These are phyloP conservation scores for Chaetodon trifascialis DNA, from an alignment of 2,113 vertebrate species.

Conservation along the genomic window DNA sequence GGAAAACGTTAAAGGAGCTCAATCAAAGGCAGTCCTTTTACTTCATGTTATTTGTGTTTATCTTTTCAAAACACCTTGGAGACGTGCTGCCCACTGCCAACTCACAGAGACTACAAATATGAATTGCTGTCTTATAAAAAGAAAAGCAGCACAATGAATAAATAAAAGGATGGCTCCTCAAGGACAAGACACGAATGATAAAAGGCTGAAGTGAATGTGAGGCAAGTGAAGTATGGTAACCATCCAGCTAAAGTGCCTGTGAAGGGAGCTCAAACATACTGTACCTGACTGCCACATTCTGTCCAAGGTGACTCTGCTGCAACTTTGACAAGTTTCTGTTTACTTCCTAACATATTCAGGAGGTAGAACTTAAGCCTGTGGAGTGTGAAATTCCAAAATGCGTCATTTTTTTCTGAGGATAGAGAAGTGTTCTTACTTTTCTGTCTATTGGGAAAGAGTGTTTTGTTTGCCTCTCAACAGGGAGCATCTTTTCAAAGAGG, in stretches of 20 bases:
- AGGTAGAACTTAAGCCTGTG: conserved; percentile 6
- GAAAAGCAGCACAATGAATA: conserved; percentile 46
- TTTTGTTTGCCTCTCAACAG: conserved; percentile 66
- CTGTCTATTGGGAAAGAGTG: conserved; percentile 23
- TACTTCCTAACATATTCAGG: conserved; percentile 25
- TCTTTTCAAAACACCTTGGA: conserved; percentile 54
- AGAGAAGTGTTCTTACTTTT: conserved; percentile 40
- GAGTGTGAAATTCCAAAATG: conserved; percentile 43
- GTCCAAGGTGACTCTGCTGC: conserved; percentile 56
- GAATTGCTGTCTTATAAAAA: conserved; percentile 37
- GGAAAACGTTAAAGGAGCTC: conserved; percentile 17
- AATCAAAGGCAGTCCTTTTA: conserved; percentile 8
- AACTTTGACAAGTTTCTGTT: conserved; percentile 34
- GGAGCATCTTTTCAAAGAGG: conserved; percentile 66
- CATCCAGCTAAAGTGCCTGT: conserved; percentile 10
- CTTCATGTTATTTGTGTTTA: conserved; percentile 37
- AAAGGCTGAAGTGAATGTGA: conserved; percentile 48
- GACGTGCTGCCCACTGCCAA: background rate
- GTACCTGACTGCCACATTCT: conserved; percentile 23
- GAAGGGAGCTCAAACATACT: conserved; percentile 36
- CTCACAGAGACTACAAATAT: conserved; percentile 41
- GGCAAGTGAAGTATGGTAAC: conserved; percentile 21
- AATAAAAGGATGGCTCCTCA: conserved; percentile 48
- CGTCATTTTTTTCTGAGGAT: background rate
- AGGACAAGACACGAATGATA: conserved; percentile 57